phyloP scores from a whole-genome alignment of 2,888 invertebrate genomes.

The Scaptomyza flava region DNA sequence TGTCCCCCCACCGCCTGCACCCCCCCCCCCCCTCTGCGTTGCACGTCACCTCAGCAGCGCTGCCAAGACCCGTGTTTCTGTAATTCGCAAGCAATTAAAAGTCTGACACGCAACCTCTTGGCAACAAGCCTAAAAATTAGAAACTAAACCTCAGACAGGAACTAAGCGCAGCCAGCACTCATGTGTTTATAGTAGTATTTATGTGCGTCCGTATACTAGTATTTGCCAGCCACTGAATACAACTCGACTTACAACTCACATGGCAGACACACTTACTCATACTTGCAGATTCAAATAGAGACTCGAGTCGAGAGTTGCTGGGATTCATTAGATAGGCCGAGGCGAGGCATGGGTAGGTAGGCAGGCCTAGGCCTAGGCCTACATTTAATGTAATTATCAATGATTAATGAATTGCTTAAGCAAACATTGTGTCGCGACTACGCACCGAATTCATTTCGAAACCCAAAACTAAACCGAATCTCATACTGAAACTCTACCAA shows the following conservation, averaged over 20 bases:
- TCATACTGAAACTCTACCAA: neutral
- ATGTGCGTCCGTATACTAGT: too few species aligned
- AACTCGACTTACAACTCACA: constrained; percentile 42
- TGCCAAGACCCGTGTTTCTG: constrained; percentile 46
- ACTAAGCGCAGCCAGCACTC: constrained; percentile 45
- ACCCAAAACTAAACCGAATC: constrained; percentile 6
- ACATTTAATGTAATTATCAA: constrained; percentile 80
- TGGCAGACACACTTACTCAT: constrained; percentile 13
- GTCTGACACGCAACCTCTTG: constrained; percentile 57
- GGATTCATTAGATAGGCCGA: constrained; percentile 5
- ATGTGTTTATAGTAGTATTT: constrained; percentile 10
- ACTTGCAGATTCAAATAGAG: neutral
- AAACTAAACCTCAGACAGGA: constrained; percentile 62
- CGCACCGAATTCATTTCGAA: constrained; percentile 30
- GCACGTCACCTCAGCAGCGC: too few species aligned
- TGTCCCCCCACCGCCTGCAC: too few species aligned
- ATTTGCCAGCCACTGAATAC: constrained; percentile 12
- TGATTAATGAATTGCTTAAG: constrained; percentile 80
- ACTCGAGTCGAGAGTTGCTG: constrained; percentile 25
- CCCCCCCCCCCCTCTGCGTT: too few species aligned
- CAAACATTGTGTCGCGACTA: constrained; percentile 66
- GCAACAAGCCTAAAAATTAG: constrained; percentile 61
- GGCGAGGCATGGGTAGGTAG: constrained; percentile 39
- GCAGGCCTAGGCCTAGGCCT: constrained; percentile 56
- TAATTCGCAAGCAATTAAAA: constrained; percentile 75